Conservation (phyloP, 2,888 invertebrate species). For the Chloroclystis v-ata region DNA sequence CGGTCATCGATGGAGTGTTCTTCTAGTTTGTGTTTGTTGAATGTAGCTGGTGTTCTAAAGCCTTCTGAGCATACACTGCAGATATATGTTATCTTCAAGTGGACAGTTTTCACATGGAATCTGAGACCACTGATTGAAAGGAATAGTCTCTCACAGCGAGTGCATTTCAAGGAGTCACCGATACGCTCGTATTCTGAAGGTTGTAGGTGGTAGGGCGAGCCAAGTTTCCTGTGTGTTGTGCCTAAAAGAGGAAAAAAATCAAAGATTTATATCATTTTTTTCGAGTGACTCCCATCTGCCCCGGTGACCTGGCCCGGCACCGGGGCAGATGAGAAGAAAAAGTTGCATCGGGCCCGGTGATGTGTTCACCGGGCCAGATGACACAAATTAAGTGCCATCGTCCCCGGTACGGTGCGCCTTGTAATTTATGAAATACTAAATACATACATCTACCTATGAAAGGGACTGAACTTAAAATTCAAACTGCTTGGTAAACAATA, state of each 20-base stretch:
- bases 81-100: constrained; percentile 1
- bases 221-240: background rate
- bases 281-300: too few relatives aligned
- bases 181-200: background rate
- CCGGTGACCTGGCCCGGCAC: too few relatives aligned
- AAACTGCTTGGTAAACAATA: too few relatives aligned
- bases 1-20: constrained; percentile 35
- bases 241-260: background rate
- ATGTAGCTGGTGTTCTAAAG: background rate
- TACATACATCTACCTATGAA: too few relatives aligned
- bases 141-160: background rate
- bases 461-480: too few relatives aligned
- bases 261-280: too few relatives aligned
- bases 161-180: background rate
- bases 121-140: background rate
- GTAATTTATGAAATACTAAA: too few relatives aligned
- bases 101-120: constrained; percentile 1
- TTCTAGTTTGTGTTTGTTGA: constrained; percentile 23
- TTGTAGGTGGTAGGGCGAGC: background rate
- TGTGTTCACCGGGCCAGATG: too few relatives aligned
- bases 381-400: too few relatives aligned
- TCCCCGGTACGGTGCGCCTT: too few relatives aligned
- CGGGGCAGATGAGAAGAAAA: too few relatives aligned
- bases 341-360: too few relatives aligned
- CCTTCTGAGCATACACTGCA: constrained; percentile 1